These are phyloP conservation scores for Graptemys geographica DNA, from an alignment of 2,797 vertebrate species.

Conservation along the genomic window DNA sequence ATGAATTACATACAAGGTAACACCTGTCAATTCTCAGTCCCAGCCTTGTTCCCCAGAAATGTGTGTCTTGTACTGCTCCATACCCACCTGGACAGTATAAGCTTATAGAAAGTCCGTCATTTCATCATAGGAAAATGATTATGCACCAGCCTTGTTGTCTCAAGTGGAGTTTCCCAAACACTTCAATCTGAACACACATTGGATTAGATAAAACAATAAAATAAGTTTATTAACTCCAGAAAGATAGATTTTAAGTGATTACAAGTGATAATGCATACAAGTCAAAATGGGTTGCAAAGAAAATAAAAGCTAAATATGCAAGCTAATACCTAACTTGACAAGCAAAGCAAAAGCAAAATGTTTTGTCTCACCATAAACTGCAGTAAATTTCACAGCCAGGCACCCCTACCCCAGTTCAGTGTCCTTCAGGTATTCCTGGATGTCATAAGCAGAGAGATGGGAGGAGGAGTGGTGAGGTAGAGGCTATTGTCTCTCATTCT, in stretches of 20 bases:
- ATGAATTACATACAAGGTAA: not conserved
- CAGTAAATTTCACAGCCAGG: not conserved
- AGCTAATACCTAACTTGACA: not conserved
- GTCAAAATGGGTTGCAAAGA: not conserved
- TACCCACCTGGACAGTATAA: not conserved
- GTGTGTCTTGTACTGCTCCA: too few species aligned
- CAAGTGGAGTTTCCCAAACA: not conserved
- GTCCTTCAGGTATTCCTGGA: not conserved
- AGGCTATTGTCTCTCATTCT: not conserved
- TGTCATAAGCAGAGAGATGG: not conserved
- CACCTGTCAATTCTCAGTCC: not conserved
- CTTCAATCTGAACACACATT: not conserved
- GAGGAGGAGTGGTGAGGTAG: not conserved
- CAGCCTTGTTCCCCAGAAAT: not conserved
- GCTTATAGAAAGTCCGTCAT: not conserved
- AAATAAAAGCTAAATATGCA: not conserved
- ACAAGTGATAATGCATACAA: not conserved
- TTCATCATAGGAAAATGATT: not conserved
- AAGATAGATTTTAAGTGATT: not conserved
- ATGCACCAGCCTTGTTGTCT: not conserved
- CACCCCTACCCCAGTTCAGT: too few species aligned
- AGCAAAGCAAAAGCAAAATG: not conserved
- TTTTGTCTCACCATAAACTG: not conserved
- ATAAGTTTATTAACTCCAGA: not conserved
- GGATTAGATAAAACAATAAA: not conserved